Evolutionary conservation across 2,113 vertebrate genomes (phyloP).

Genomic region (Phyllostomus discolor): DNA sequence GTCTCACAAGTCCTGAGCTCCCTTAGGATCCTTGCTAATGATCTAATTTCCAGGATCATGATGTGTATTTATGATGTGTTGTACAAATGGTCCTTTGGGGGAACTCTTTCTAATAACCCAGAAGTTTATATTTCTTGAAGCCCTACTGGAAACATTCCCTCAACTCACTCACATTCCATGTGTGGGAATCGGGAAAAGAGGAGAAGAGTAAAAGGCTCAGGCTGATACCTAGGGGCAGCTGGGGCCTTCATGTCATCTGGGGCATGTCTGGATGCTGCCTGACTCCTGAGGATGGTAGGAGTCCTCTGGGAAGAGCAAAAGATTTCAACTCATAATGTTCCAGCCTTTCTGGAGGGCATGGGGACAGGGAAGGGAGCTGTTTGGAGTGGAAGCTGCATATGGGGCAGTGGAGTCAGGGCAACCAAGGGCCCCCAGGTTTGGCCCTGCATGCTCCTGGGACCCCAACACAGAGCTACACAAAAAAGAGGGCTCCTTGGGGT

Average conservation of each 20-base stretch:
- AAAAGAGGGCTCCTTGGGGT: neutral
- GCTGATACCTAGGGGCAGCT: too few species aligned
- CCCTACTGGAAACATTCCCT: neutral
- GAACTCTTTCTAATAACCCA: neutral
- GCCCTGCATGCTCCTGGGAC: rapidly evolving
- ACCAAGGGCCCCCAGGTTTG: rapidly evolving
- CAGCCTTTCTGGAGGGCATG: neutral
- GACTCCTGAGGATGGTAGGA: neutral
- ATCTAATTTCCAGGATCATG: neutral
- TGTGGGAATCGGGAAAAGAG: neutral
- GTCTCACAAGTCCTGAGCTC: neutral
- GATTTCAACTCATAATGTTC: neutral
- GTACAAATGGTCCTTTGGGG: neutral
- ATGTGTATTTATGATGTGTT: neutral
- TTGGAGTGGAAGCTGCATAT: neutral
- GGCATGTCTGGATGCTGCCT: neutral
- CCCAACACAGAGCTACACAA: too few species aligned
- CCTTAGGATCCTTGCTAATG: neutral
- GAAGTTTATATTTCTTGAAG: neutral
- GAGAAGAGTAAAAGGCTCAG: neutral
- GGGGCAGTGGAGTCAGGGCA: neutral
- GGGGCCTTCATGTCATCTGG: neutral
- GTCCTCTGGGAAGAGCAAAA: neutral
- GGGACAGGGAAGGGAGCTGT: too few species aligned
- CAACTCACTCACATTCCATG: neutral